Conservation (phyloP, 2,888 invertebrate genomes). For the Eristalis pertinax region DNA sequence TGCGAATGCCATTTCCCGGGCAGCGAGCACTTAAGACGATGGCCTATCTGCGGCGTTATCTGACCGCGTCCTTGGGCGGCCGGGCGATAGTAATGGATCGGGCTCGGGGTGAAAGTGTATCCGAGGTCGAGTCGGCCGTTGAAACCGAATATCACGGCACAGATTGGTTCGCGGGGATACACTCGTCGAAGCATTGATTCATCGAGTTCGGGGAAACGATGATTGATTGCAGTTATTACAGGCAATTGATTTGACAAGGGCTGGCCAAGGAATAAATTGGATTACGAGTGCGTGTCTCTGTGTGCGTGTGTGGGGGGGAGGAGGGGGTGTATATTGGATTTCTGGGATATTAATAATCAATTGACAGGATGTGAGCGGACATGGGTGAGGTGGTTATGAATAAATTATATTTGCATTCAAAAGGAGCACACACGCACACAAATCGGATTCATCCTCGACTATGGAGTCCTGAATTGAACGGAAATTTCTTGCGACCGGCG, state of each 20-base stretch:
- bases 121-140: background rate
- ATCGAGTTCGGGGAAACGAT: background rate
- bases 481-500: background rate
- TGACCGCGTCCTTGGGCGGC: background rate
- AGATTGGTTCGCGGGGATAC: background rate
- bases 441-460: background rate
- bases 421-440: background rate
- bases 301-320: background rate
- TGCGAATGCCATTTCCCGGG: background rate
- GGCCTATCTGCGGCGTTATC: constrained; percentile 19
- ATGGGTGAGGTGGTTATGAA: background rate
- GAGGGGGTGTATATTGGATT: background rate
- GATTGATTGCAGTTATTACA: constrained; percentile 22
- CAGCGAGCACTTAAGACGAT: constrained; percentile 20
- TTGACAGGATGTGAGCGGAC: background rate
- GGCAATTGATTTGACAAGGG: background rate
- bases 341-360: background rate
- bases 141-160: constrained; percentile 20
- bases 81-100: constrained; percentile 36
- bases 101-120: constrained; percentile 30
- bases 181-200: constrained; percentile 5
- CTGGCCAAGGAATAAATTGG: background rate
- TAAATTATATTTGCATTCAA: background rate
- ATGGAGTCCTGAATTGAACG: background rate
- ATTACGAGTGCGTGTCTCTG: background rate